Base-by-base conservation (phyloP, 2,113 vertebrate genomes). In the Tragelaphus scriptus region DNA sequence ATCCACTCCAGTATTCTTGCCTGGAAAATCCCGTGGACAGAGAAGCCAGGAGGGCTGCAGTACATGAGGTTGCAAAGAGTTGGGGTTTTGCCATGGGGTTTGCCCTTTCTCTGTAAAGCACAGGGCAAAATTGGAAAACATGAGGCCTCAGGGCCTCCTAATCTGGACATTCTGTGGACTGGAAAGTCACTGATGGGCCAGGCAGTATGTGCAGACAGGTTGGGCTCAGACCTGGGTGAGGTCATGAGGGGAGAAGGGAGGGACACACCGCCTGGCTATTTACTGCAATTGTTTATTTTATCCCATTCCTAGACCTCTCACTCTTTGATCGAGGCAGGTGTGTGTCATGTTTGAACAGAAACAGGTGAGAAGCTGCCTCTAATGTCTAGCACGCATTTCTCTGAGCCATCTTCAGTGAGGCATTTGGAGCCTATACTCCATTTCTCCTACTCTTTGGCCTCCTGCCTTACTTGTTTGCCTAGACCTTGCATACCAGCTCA, bases 231-330 rank as follows among this genome's bases (percentile, higher is more conserved):
- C 36, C 16, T 3, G 1, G 7, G 32, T 19, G 58, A 56, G 10
- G 40, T 21, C 30, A 6, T 0, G 2, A 63, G 44, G 30, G 40
- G 51, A 19, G 44, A 28, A 4, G 11, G 12, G 30, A 7, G 30
- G 32, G 47, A 25, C 1, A 9, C 19, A 14, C 10, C 13, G 16
- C 15, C 7, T 10, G 9, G 32, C 11, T 25, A 36, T 47, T 47
- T 0, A 26, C 6, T 30, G n/a, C 26, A 4, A 3, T 9, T 1
- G 11, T 15, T 68, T 32, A 19, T 17, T 89, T 77, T 32, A 23
- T 40, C 6, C 12, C 1, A 58, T n/a, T n/a, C 6, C 11, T 15
- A 2, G 55, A 40, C 28, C 7, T 71, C 51, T 61, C 2, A 0
- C 10, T 82, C 79, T 82, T 68, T 56, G 16, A 68, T 61, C 12